Base-by-base conservation (phyloP, 2,113 vertebrate species). In the Coturnix japonica region DNA sequence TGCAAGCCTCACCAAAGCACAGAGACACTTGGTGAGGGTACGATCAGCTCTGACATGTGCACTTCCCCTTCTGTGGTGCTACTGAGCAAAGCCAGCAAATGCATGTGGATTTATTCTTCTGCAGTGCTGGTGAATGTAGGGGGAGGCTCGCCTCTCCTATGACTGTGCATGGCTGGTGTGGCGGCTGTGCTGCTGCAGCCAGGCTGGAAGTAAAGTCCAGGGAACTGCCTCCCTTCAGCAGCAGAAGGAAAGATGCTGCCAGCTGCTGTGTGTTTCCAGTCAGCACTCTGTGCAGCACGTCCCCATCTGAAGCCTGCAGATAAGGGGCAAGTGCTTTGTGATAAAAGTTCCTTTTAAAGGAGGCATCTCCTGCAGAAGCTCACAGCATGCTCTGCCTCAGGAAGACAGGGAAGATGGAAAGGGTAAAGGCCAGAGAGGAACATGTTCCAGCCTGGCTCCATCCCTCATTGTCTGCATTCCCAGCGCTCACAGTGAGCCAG, bases 341-440 rank as follows among this genome's bases (percentile, higher is more conserved):
- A 96, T 96, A 95, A 85, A 53, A 51, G 65, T 61, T 80, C 57
- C 47, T 91, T 95, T 92, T 89, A 94, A 79, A 93, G 82, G 69
- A 51, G 47, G 33, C 54, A 63, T 72, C 85, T 90, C 85, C 73
- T 81, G 60, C 13, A 93, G 82, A 71, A 82, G 74, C 49, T 69
- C 64, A 54, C 5, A 0, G 5, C 7, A 1, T 61, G 64, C 73
- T 85, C 71, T 64, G 65, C 46, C 37, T 56, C 2, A 0, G 60
- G 63, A 69, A 75, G 31, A 4, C 28, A 10, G 67, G 81, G 59
- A 65, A 78, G 44, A 79, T 28, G 20, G 39, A 81, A 26, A 85
- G 81, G 63, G 35, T 41, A 83, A 95, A 95, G 87, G 75, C 79
- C 93, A 89, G 22, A 33, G 59, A 82, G 72, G 81, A 95, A 78